Evolutionary conservation across 2,888 invertebrate species (phyloP), one percentile per base, ranked within the genome.

Genomic region (Xestobium rufovillosum): DNA sequence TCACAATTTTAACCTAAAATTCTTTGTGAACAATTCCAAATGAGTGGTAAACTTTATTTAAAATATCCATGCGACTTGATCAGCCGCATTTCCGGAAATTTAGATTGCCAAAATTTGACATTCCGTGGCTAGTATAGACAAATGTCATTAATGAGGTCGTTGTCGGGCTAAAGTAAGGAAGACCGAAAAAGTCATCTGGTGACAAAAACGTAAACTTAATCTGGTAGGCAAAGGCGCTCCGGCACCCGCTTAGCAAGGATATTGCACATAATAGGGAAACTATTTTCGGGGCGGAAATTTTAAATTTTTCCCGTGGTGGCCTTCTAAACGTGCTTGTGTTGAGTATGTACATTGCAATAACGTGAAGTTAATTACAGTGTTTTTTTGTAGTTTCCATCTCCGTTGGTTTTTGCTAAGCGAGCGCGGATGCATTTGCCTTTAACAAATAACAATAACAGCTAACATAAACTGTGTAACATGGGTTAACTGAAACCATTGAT

Each of bases 381-480:
- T 19, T 19, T 19, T 27, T 16, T 11, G 14, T 26, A 36, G 42
- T 35, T 42, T 41, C 43, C 45, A 38, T 45, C 49, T 49, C 50
- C 50, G 42, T 12, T 36, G 36, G 39, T 47, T 34, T 36, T 31
- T 13, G 6, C 39, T 45, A 44, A 43, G 38, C 34, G 39, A 44
- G 41, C 41, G 39, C 45, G 42, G 41, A 45, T 38, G 48, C 48
- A 32, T 39, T 45, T 43, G 49, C 56, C 51, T 43, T 44, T 53
- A 65, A 65, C 64, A 65, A 66, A 65, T 65, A 65, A 65, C 63
- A 65, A 61, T 61, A 65, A 65, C 65, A 66, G 63, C 62, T 57
- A 65, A 65, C 65, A 53, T 57, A 64, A 65, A 56, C 59, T 57
- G 61, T 59, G 56, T 61, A 61, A 63, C 62, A 63, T 60, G 61